Evolutionary conservation across 2,113 vertebrate species (phyloP).

Genomic region (Pholis gunnellus): DNA sequence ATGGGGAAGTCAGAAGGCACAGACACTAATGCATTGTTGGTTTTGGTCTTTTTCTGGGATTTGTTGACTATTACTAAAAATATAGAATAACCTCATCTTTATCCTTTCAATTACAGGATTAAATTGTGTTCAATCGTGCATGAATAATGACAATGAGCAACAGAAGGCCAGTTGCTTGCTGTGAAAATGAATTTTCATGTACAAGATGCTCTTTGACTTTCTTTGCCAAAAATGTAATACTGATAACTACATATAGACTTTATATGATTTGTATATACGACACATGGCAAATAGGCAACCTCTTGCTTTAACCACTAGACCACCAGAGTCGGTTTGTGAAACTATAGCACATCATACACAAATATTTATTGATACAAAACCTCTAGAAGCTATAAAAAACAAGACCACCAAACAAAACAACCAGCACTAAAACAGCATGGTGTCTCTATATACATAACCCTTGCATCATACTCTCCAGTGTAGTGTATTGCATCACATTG

Average conservation of each 20-base stretch:
- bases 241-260: background rate
- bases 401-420: background rate
- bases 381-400: background rate
- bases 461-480: constrained; percentile 3
- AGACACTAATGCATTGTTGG: background rate
- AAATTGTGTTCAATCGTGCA: constrained; percentile 1
- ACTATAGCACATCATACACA: background rate
- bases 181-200: background rate
- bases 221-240: background rate
- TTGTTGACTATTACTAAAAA: background rate
- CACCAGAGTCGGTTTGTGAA: background rate
- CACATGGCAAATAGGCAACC: background rate
- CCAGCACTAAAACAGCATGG: background rate
- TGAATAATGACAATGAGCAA: background rate
- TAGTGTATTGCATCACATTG: constrained; percentile 24
- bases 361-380: background rate
- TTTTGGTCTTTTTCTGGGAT: background rate
- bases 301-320: background rate
- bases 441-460: background rate
- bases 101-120: background rate
- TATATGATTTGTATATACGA: background rate
- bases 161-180: background rate
- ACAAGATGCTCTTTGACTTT: background rate
- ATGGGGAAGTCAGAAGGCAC: background rate
- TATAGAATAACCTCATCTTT: background rate